Evolutionary conservation across 2,888 invertebrate species (phyloP).

Genomic region (Timema cristinae): DNA sequence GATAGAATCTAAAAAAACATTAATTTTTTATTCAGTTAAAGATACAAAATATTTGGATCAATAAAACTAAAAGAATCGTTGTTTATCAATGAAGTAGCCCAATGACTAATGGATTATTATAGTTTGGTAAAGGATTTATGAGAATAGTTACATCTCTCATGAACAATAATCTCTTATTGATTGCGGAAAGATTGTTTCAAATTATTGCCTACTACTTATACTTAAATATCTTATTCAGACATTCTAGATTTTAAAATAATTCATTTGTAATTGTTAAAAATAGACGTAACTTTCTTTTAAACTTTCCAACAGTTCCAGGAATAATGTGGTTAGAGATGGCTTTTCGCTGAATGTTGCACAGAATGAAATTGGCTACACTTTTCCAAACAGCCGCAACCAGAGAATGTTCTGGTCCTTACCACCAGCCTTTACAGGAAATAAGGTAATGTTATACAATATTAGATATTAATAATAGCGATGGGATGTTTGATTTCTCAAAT

Average conservation of each 20-base stretch:
- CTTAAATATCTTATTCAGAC: neutral
- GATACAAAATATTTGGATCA: too few species aligned
- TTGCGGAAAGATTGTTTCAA: neutral
- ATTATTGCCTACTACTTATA: constrained; percentile 2
- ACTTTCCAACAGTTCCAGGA: constrained; percentile 41
- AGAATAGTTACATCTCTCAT: too few species aligned
- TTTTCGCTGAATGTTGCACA: constrained; percentile 52
- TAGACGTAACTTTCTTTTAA: too few species aligned
- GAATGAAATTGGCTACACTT: constrained; percentile 61
- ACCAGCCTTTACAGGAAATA: constrained; percentile 55
- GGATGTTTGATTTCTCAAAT: too few species aligned
- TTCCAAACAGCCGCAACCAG: constrained; percentile 46
- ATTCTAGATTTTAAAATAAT: neutral
- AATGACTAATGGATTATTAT: too few species aligned
- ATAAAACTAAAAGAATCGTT: too few species aligned
- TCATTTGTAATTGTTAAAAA: constrained; percentile 4
- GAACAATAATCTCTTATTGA: too few species aligned
- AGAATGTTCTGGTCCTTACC: constrained; percentile 75
- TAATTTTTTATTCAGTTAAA: too few species aligned
- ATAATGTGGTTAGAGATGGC: constrained; percentile 46
- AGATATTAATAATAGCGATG: too few species aligned
- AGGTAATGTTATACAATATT: constrained; percentile 38
- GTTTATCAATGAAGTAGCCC: too few species aligned
- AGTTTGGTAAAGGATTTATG: too few species aligned
- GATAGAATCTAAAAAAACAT: too few species aligned